These are phyloP conservation scores for Parnassius mnemosyne DNA, from an alignment of 2,888 invertebrate genomes.

Conservation along the genomic window DNA sequence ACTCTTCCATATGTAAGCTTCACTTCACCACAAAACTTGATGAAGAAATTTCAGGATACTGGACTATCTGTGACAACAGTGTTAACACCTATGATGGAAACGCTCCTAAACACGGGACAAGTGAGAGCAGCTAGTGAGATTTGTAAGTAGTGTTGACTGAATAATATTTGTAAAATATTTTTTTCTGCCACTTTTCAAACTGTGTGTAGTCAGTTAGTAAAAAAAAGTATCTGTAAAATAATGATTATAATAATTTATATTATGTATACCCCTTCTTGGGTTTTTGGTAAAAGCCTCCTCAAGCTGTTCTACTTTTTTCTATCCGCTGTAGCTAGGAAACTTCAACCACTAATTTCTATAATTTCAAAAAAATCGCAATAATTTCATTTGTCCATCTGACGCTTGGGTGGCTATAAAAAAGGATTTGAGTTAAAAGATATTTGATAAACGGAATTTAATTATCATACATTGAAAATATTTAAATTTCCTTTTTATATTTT, in stretches of 20 bases:
- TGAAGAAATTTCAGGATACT: slow-evolving; percentile 71
- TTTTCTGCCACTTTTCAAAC: background rate
- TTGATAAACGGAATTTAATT: background rate
- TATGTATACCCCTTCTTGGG: too few species aligned
- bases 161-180: too few species aligned
- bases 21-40: slow-evolving; percentile 66
- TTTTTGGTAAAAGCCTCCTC: too few species aligned
- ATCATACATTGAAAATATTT: background rate
- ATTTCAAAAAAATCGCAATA: too few species aligned
- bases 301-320: too few species aligned
- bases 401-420: too few species aligned
- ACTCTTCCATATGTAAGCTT: slow-evolving; percentile 78
- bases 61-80: slow-evolving; percentile 59
- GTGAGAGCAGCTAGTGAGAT: slow-evolving; percentile 69
- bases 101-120: slow-evolving; percentile 65
- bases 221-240: too few species aligned
- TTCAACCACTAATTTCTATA: too few species aligned
- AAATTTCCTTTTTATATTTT: background rate
- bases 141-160: slow-evolving; percentile 54
- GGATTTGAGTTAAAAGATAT: background rate
- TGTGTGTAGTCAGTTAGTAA: background rate
- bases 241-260: too few species aligned
- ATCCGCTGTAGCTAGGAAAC: too few species aligned
- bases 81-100: slow-evolving; percentile 72
- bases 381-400: too few species aligned